A percentile compares a stretch with the other conserved stretches of the same genome.
phyloP scores from a whole-genome alignment of 2,797 vertebrate genomes.

The Mus minutoides region DNA sequence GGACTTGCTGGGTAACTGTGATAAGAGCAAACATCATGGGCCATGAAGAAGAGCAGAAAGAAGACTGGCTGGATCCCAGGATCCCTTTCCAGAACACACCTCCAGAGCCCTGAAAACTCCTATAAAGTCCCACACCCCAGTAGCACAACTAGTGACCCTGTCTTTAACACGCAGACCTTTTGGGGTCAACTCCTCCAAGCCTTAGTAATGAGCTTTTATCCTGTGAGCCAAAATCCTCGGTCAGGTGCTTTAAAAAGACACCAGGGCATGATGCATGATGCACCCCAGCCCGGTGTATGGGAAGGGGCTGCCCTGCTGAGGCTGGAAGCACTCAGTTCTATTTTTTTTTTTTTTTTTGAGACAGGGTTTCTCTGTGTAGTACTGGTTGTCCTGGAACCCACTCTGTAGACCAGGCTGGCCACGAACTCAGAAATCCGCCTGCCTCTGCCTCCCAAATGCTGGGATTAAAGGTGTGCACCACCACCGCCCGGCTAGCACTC shows the following conservation, averaged over 20 bases:
- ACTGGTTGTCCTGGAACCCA: no score
- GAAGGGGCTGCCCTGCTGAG: not conserved
- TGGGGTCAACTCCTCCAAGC: not conserved
- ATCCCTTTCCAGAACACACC: not conserved
- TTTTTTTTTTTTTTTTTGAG: no score
- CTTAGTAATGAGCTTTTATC: not conserved
- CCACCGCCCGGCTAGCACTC: no score
- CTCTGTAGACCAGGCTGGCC: no score
- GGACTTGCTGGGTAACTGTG: not conserved
- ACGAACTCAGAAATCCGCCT: no score
- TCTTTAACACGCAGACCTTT: not conserved
- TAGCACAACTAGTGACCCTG: not conserved
- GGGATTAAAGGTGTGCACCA: no score
- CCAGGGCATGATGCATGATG: not conserved
- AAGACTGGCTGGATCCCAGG: no score
- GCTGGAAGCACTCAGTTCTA: rapidly evolving
- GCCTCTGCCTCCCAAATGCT: no score
- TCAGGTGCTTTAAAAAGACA: not conserved
- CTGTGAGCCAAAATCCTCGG: not conserved
- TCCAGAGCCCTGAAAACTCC: not conserved
- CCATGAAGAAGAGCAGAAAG: not conserved
- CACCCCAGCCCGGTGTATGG: no score
- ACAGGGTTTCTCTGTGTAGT: no score
- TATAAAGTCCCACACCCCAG: not conserved
- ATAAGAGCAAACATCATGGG: not conserved